Evolutionary conservation across 2,113 vertebrate species (phyloP), one percentile per base, ranked within the genome.

Genomic region (Alligator sinensis): DNA sequence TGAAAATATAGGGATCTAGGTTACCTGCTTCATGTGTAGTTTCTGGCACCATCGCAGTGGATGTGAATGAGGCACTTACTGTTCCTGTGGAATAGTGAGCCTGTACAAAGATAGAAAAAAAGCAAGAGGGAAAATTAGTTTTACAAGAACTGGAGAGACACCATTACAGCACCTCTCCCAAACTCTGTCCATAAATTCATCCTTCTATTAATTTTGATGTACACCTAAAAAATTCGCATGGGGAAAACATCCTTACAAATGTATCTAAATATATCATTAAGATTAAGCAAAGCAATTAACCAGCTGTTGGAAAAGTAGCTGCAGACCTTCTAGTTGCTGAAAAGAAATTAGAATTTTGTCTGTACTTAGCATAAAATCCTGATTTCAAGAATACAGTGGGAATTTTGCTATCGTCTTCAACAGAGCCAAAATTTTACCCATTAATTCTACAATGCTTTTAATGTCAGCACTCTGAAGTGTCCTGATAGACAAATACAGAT

Each of bases 11-110:
- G 55, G 27, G 9, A 77, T 38, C 47, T 62, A 25, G 58, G 24
- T n/a, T 97, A 99, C 99, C 99, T 98, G 99, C 99, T 98, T 99
- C 98, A 0, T 99, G 99, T 2, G 90, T 98, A 6, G 99, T 99
- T 93, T 99, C 97, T 2, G 99, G 99, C 54, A 98, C 98, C 99
- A 99, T 99, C 63, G 99, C 99, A 0, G 99, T 99, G 88, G 99
- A 99, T 3, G 99, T 99, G 97, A 99, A 99, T 80, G 99, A 99
- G 14, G 99, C 99, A 1, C 99, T 99, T 22, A 99, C 99, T 94
- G 98, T 98, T 75, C 99, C 99, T 0, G 99, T 99, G 66, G 99
- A 99, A 93, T 99, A 99, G 97, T 99, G 99, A 78, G 99, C 99
- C 99, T 99, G 97, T 81, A 78, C 6, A 18, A 30, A 61, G 74